Percentiles rank a stretch among this genome's conserved stretches.
These are phyloP conservation scores for Pyrrhopygopsis socrates DNA, from an alignment of 2,888 invertebrate genomes.

Conservation along the genomic window DNA sequence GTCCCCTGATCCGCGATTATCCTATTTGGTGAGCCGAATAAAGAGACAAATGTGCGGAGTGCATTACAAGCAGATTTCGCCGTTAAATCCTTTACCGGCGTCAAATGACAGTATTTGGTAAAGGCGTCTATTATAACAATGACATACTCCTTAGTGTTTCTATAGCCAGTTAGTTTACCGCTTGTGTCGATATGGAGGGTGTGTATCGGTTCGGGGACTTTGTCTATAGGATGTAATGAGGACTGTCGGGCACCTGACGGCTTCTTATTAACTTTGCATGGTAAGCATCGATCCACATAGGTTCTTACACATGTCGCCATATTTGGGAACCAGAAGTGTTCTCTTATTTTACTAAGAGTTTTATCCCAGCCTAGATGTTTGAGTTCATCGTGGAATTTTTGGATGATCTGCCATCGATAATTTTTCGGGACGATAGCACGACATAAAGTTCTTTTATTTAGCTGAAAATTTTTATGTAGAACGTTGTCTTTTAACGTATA, in stretches of 20 bases:
- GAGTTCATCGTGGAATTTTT: conserved; percentile 66
- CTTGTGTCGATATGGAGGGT: conserved; percentile 69
- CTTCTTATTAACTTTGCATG: conserved; percentile 70
- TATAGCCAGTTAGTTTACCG: conserved; percentile 63
- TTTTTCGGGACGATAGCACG: not conserved
- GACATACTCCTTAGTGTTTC: conserved; percentile 64
- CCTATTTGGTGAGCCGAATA: conserved; percentile 67
- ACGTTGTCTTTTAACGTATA: not conserved
- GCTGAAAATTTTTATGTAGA: conserved; percentile 18
- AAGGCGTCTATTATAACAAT: conserved; percentile 75
- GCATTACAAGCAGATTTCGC: not conserved
- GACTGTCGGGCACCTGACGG: conserved; percentile 73
- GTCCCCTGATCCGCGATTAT: conserved; percentile 67
- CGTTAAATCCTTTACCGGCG: conserved; percentile 24
- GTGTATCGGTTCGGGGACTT: conserved; percentile 27
- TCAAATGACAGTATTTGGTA: conserved; percentile 31
- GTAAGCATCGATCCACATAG: conserved; percentile 56
- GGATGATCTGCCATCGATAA: conserved; percentile 81
- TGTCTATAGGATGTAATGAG: conserved; percentile 63
- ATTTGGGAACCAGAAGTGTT: conserved; percentile 68
- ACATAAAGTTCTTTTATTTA: not conserved
- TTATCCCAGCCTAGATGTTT: conserved; percentile 81
- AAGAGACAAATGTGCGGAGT: conserved; percentile 15
- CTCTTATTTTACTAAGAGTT: conserved; percentile 61
- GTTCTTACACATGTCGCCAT: conserved; percentile 34